Evolutionary conservation across 2,888 invertebrate species (phyloP).

Genomic region (Microchrysa polita): DNA sequence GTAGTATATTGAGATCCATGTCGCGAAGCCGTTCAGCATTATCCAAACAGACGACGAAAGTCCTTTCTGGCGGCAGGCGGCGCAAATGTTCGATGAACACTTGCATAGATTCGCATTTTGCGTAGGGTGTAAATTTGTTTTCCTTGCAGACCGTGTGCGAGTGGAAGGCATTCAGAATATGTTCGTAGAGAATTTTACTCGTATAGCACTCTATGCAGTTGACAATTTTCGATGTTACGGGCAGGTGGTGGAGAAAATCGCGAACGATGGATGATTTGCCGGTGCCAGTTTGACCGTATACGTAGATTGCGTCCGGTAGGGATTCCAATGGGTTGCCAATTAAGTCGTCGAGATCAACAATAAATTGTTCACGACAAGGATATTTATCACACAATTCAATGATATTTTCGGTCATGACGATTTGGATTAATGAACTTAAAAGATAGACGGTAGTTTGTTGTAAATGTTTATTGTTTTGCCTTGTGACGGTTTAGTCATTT

Average conservation of each 20-base stretch:
- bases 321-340: conserved; percentile 68
- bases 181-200: conserved; percentile 79
- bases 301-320: conserved; percentile 75
- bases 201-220: conserved; percentile 87
- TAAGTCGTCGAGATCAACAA: conserved; percentile 55
- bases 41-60: conserved; percentile 78
- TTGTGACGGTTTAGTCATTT: no score
- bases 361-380: conserved; percentile 58
- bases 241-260: conserved; percentile 69
- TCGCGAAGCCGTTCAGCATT: conserved; percentile 81
- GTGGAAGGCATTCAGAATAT: conserved; percentile 72
- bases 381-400: conserved; percentile 54
- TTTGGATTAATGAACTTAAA: no score
- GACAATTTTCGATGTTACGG: conserved; percentile 69
- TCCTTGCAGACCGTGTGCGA: conserved; percentile 61
- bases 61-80: conserved; percentile 59
- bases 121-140: conserved; percentile 60
- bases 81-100: conserved; percentile 70
- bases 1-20: conserved; percentile 78
- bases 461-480: no score
- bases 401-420: not conserved
- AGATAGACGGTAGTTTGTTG: no score
- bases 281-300: conserved; percentile 85
- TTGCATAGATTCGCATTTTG: conserved; percentile 75
- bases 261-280: conserved; percentile 81